Percentiles rank a stretch among this genome's conserved stretches.
These are phyloP conservation scores for Watsonalla binaria DNA, from an alignment of 2,888 invertebrate genomes.

Conservation along the genomic window DNA sequence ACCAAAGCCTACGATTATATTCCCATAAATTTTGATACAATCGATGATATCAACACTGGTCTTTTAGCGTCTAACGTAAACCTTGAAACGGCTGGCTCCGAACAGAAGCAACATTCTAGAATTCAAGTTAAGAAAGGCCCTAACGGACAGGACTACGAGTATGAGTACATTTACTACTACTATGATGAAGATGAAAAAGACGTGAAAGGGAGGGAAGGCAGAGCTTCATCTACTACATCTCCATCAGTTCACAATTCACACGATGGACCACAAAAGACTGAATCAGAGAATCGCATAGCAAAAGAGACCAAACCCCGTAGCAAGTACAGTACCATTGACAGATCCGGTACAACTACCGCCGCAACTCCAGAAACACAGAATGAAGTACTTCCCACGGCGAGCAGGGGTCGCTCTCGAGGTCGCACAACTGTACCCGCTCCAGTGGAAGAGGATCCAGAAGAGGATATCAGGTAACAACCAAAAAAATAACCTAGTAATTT, in stretches of 20 bases:
- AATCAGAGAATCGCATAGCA: conserved; percentile 59
- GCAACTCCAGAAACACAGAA: conserved; percentile 81
- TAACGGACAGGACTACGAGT: conserved; percentile 94
- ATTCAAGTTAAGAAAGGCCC: conserved; percentile 93
- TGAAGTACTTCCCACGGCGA: conserved; percentile 79
- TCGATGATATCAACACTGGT: conserved; percentile 70
- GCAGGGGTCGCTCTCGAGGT: conserved; percentile 69
- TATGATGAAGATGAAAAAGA: conserved; percentile 88
- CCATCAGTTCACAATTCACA: conserved; percentile 73
- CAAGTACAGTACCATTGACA: conserved; percentile 78
- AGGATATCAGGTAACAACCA: conserved; percentile 60
- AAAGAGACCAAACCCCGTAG: conserved; percentile 70
- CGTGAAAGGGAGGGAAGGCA: conserved; percentile 37
- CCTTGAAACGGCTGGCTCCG: conserved; percentile 81
- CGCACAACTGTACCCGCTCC: conserved; percentile 66
- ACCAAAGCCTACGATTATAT: conserved; percentile 64
- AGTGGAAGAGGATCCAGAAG: conserved; percentile 74
- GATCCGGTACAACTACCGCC: conserved; percentile 52
- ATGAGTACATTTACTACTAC: conserved; percentile 94
- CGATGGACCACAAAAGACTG: conserved; percentile 79
- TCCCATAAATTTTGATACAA: conserved; percentile 72
- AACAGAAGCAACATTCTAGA: conserved; percentile 83
- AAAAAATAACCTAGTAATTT: too few species aligned
- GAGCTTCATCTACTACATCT: conserved; percentile 37
- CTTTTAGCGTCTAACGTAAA: conserved; percentile 72